Evolutionary conservation across 1,140 invertebrate genomes (phyloP).

Genomic region (Cecropterus lyciades): DNA sequence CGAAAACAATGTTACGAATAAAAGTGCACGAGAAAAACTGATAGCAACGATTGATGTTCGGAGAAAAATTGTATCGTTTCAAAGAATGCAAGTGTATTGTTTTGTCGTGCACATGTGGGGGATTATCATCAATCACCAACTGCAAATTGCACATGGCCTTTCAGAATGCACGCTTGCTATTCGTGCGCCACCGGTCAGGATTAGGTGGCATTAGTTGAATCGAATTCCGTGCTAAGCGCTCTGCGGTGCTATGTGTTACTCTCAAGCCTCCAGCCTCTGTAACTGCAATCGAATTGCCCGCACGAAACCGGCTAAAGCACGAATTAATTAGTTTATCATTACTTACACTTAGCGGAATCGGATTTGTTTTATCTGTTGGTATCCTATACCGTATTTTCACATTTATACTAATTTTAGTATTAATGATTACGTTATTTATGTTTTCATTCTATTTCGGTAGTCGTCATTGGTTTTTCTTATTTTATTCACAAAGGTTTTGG

Average conservation of each 20-base stretch:
- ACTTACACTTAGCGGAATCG: neutral
- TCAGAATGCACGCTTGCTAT: conserved; percentile 69
- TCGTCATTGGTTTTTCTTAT: too few relatives aligned
- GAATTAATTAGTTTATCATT: conserved; percentile 35
- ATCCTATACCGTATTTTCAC: too few relatives aligned
- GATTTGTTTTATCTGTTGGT: too few relatives aligned
- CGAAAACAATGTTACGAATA: conserved; percentile 22
- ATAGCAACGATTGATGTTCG: conserved; percentile 34
- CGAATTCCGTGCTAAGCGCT: conserved; percentile 77
- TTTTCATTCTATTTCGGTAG: too few relatives aligned
- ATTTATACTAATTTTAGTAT: too few relatives aligned
- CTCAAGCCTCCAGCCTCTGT: conserved; percentile 45
- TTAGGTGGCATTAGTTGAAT: conserved; percentile 80
- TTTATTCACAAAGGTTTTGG: too few relatives aligned
- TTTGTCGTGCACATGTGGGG: conserved; percentile 53
- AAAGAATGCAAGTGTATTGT: conserved; percentile 59
- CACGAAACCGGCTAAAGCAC: conserved; percentile 19
- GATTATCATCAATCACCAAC: conserved; percentile 79
- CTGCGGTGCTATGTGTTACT: conserved; percentile 70
- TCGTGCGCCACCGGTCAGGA: conserved; percentile 72
- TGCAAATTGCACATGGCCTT: conserved; percentile 74
- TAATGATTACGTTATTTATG: too few relatives aligned
- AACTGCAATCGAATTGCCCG: conserved; percentile 47
- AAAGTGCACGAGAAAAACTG: conserved; percentile 28
- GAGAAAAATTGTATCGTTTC: conserved; percentile 36